Evolutionary conservation across 1,140 invertebrate genomes (phyloP).

Genomic region (Globodera rostochiensis): DNA sequence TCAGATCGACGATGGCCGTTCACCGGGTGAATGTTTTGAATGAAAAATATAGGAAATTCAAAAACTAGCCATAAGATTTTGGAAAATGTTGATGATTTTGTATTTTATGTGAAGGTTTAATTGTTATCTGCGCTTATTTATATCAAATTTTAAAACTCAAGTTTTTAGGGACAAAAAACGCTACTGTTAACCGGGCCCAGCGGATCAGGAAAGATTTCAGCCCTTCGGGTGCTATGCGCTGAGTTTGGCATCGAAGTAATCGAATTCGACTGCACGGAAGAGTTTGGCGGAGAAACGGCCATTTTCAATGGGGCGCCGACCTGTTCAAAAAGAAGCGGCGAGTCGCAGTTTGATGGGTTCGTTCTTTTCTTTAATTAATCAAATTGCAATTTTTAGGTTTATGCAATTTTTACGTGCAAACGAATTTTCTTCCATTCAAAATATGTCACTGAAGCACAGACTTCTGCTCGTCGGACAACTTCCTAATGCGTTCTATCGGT

Average conservation of each 20-base stretch:
- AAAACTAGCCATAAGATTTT: too few species aligned
- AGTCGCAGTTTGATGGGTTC: background rate
- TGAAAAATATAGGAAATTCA: too few species aligned
- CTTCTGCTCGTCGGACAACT: slow-evolving; percentile 39
- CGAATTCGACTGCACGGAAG: slow-evolving; percentile 39
- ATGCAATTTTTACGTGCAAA: slow-evolving; percentile 28
- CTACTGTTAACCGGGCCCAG: slow-evolving; percentile 37
- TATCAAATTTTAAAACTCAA: too few species aligned
- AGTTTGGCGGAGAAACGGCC: background rate
- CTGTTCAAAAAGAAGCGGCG: background rate
- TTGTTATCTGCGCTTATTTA: too few species aligned
- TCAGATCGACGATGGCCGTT: slow-evolving; percentile 23
- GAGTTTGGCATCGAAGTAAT: slow-evolving; percentile 45
- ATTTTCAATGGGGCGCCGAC: background rate
- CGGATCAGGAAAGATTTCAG: slow-evolving; percentile 35
- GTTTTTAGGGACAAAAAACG: slow-evolving; percentile 33
- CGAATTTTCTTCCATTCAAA: slow-evolving; percentile 35
- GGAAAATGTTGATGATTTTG: too few species aligned
- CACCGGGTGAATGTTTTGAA: slow-evolving; percentile 1
- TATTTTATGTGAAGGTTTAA: too few species aligned
- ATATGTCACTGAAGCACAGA: slow-evolving; percentile 42
- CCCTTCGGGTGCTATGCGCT: slow-evolving; percentile 40
- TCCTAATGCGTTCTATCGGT: slow-evolving; percentile 36
- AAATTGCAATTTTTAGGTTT: slow-evolving; percentile 17
- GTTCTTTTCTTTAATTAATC: background rate